Base-by-base conservation (phyloP, 2,888 invertebrate genomes). In the Altica lythri region DNA sequence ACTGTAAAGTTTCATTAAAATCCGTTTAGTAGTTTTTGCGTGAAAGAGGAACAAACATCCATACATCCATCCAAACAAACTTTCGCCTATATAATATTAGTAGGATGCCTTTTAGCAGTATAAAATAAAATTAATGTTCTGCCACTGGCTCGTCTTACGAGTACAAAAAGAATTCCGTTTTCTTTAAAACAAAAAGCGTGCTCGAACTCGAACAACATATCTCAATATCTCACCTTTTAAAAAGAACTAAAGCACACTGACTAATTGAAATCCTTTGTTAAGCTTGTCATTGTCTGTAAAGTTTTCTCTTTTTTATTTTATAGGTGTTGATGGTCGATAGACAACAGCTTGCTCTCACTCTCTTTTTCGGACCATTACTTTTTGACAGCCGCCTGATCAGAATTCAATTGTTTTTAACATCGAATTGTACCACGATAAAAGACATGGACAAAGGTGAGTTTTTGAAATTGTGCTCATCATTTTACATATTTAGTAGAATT, bases 251-350 rank as follows among this genome's bases (percentile, higher is more conserved):
- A 38, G 38, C 38, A 18, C 19, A 9, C 38, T 19, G 38, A 5
- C 19, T 38, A 38, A 38, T 17, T 38, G 38, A 38, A 19, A 38
- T 38, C 38, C 19, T 38, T 38, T 38, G 38, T 38, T 38, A 38
- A 19, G 18, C 19, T 38, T 38, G 38, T 38, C 38, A 38, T 19
- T 38, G 19, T 38, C 18, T 19, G 38, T n/a, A 38, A 38, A n/a
- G n/a, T n/a, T n/a, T n/a, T n/a, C n/a, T n/a, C 38, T 12, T 18
- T 38, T 38, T 18, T 38, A 3, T 38, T 38, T 38, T 18, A 38
- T 17, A 18, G 19, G 38, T 38, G 38, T 38, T 38, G 38, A 38
- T 38, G 30, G 30, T 13, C 12, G 30, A 30, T 30, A 30, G 30
- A 30, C 30, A 30, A 30, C 30, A 30, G 12, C 30, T 30, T 6